Evolutionary conservation across 1,140 invertebrate genomes (phyloP), one percentile per base, ranked within the genome.

Genomic region (Oryzaephilus surinamensis): DNA sequence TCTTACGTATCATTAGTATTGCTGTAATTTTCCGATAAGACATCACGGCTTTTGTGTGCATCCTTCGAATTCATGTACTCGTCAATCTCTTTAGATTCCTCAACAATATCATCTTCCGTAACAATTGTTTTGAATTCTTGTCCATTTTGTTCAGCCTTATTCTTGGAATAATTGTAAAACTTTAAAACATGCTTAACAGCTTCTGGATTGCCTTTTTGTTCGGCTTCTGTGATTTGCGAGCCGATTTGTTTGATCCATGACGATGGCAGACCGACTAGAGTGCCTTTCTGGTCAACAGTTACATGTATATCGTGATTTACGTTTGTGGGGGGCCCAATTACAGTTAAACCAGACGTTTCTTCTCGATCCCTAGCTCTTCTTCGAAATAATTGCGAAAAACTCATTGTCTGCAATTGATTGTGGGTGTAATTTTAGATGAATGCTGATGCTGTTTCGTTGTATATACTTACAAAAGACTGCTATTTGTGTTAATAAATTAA

Each of bases 151-250:
- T 65, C 67, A 55, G 78, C 79, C 43, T 81, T 81, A 52, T 83
- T 84, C 29, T 86, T 83, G 2, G 80, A 79, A 60, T 86, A 84
- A 57, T 89, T 89, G 57, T 92, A 94, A 59, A 86, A 94, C 54
- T 91, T 90, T 18, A 97, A 74, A 2, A 92, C 93, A 60, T 93
- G 84, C 14, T 85, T 55, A 1, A 84, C 81, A n/a, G 91, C 91
- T 49, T 84, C 78, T 2, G 92, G 91, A 69, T 97, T 91, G 53
- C 94, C 78, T 59, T 83, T 75, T 62, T 94, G 88, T 61, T 97
- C 93, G 28, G 76, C 78, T 46, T 78, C 75, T 20, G 85, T 86
- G 46, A 97, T 90, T 61, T 94, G 87, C 24, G 80, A 75, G 53
- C 51, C 54, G 13, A 97, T 70, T 27, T 93, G 67, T 24, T 76